Conservation (phyloP, 2,888 invertebrate genomes). For the Apeira syringaria region DNA sequence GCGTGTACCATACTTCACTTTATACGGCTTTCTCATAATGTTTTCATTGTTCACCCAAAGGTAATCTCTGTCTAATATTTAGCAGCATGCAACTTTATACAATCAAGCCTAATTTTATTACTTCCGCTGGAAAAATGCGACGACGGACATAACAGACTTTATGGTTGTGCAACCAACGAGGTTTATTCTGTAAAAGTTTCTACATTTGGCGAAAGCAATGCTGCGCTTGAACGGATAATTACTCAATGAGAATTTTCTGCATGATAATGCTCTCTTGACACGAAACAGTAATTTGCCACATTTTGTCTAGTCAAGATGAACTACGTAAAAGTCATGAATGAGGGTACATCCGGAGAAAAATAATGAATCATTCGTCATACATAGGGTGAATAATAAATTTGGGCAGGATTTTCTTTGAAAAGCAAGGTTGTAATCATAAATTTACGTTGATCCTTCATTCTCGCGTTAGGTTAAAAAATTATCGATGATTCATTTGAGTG, state of each 20-base stretch:
- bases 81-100: slow-evolving; percentile 34
- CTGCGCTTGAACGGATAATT: slow-evolving; percentile 57
- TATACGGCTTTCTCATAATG: slow-evolving; percentile 73
- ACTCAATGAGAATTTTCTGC: slow-evolving; percentile 50
- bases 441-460: not conserved
- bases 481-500: slow-evolving; percentile 6
- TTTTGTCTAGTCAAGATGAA: slow-evolving; percentile 30
- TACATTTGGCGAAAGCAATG: slow-evolving; percentile 55
- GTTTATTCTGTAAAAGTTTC: slow-evolving; percentile 40
- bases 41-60: slow-evolving; percentile 74
- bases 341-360: slow-evolving; percentile 20
- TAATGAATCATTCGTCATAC: slow-evolving; percentile 17
- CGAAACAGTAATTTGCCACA: slow-evolving; percentile 47
- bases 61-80: slow-evolving; percentile 51
- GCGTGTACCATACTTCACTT: slow-evolving; percentile 65
- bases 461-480: not conserved
- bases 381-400: slow-evolving; percentile 5
- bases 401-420: slow-evolving; percentile 1
- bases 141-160: slow-evolving; percentile 29
- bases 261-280: slow-evolving; percentile 51
- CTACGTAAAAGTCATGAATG: slow-evolving; percentile 18
- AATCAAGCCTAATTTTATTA: slow-evolving; percentile 2
- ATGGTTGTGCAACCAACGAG: slow-evolving; percentile 38
- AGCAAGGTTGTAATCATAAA: no score
- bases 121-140: slow-evolving; percentile 13